These are phyloP conservation scores for Coecobrya sp. DNA, from an alignment of 2,888 invertebrate genomes.

Conservation along the genomic window DNA sequence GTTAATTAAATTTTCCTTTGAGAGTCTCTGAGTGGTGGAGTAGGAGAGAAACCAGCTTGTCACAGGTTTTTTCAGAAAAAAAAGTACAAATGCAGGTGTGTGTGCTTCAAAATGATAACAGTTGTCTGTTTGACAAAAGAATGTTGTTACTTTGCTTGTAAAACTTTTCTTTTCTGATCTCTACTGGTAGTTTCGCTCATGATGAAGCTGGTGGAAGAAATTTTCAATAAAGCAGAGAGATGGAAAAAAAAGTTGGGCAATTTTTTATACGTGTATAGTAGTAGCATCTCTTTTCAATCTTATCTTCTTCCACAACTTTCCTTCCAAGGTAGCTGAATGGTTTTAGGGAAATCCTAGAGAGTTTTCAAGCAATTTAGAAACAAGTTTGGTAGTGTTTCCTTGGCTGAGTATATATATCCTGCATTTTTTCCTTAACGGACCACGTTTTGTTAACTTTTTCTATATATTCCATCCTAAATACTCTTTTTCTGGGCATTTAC, in stretches of 20 bases:
- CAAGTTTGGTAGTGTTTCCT: background rate
- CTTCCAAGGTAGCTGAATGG: background rate
- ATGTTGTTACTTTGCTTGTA: background rate
- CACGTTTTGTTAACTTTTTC: background rate
- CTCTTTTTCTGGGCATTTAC: background rate
- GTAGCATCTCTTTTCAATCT: slow-evolving; percentile 49
- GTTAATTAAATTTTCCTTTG: background rate
- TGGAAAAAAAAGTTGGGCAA: slow-evolving; percentile 38
- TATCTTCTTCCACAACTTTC: slow-evolving; percentile 35
- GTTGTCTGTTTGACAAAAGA: slow-evolving; percentile 23
- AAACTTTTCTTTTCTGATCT: slow-evolving; percentile 9
- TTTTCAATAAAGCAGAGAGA: slow-evolving; percentile 19
- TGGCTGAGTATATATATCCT: background rate
- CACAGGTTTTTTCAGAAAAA: background rate
- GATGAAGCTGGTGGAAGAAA: background rate
- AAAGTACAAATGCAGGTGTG: background rate
- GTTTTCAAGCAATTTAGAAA: slow-evolving; percentile 12
- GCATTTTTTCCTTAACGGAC: background rate
- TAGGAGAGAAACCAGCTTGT: background rate
- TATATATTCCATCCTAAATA: background rate
- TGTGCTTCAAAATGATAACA: slow-evolving; percentile 30
- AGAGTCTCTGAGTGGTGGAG: background rate
- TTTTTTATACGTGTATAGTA: no score
- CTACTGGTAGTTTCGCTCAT: background rate
- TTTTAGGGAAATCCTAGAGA: background rate